Evolutionary conservation across 2,888 invertebrate genomes (phyloP), one percentile per base, ranked within the genome.

Genomic region (Volucella zonaria): DNA sequence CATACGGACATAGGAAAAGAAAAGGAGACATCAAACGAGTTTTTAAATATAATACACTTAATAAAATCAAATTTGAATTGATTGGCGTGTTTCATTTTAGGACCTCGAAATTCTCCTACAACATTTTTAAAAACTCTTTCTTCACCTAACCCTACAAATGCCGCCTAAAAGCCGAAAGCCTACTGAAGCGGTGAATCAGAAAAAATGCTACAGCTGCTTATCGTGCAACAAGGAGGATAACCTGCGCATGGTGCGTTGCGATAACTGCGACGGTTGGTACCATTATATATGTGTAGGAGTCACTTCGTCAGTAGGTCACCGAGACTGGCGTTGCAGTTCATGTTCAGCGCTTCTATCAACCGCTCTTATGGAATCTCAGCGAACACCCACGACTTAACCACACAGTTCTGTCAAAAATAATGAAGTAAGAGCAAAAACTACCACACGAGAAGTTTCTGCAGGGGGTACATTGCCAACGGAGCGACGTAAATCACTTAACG

Each of bases 401-500:
- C 3, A 40, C 8, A 58, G 8, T 40, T 58, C 31, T 18, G 40
- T 40, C 15, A 40, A 38, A 40, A 8, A 0, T 23, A 58, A 40
- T 40, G 54, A 54, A 54, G 40, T 40, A 40, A n/a, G 9, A 0
- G 31, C 54, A 59, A 43, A 18, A 18, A 47, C 62, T 23, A 40
- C 38, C n/a, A 31, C 23, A 47, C 62, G 31, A 47, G 62, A 40
- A 62, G 23, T 40, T n/a, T 47, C 47, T 12, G 23, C 9, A 31
- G 47, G 23, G 31, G 11, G 6, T 47, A 62, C 45, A 2, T 62
- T 62, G 47, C 47, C 47, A 12, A 14, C n/a, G 47, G 62, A 62
- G 31, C 47, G 47, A 47, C 47, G 62, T 45, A 62, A 62, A 47
- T 62, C 42, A 47, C 61, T 61, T 23, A 23, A 62, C 31, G 47